Evolutionary conservation across 2,113 vertebrate genomes (phyloP).

Genomic region (Ursus arctos): DNA sequence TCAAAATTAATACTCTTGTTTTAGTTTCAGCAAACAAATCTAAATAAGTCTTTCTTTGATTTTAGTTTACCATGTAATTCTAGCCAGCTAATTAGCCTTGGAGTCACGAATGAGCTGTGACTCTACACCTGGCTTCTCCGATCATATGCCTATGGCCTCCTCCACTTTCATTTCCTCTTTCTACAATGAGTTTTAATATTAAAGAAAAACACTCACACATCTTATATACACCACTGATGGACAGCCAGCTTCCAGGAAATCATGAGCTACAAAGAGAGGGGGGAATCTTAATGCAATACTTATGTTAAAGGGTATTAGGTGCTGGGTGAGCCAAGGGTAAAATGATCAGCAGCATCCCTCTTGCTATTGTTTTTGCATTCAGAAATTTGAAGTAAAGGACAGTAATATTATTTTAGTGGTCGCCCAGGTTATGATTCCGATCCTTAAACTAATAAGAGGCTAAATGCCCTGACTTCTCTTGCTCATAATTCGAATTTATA

Average conservation of each 20-base stretch:
- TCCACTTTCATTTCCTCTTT: constrained; percentile 73
- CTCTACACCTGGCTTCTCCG: constrained; percentile 70
- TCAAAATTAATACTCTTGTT: constrained; percentile 71
- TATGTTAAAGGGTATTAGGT: constrained; percentile 62
- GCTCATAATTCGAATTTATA: constrained; percentile 28
- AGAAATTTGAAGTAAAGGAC: neutral
- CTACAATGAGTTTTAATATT: constrained; percentile 67
- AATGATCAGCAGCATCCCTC: constrained; percentile 22
- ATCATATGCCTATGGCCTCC: constrained; percentile 50
- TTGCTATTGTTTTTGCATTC: constrained; percentile 57
- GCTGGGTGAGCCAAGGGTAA: constrained; percentile 50
- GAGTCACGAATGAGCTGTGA: constrained; percentile 57
- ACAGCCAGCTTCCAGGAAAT: constrained; percentile 72
- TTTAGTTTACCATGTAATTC: constrained; percentile 70
- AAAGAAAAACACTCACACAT: constrained; percentile 65
- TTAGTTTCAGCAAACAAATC: constrained; percentile 72
- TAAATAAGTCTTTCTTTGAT: constrained; percentile 73
- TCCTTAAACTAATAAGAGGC: constrained; percentile 27
- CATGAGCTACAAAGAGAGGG: constrained; percentile 39
- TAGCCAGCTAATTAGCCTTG: constrained; percentile 70
- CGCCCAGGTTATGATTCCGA: constrained; percentile 12
- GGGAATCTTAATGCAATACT: constrained; percentile 51
- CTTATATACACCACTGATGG: constrained; percentile 53
- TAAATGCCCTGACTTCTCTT: neutral
- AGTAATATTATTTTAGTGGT: constrained; percentile 1